These are phyloP conservation scores for Kobus ellipsiprymnus DNA, from an alignment of 2,113 vertebrate species.

Conservation along the genomic window DNA sequence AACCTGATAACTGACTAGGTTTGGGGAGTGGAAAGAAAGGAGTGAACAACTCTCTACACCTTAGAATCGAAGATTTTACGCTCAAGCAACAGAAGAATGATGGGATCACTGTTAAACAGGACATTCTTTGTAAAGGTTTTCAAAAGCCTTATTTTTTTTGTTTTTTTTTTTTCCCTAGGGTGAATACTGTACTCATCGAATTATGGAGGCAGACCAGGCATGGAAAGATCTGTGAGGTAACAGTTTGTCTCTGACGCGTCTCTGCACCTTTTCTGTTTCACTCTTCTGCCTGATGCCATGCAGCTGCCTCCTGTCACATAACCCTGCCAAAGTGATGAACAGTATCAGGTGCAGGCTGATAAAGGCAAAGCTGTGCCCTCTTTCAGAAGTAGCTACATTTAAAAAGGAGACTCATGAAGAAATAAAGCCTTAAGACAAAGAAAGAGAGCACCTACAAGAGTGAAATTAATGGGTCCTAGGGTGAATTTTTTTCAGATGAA, in stretches of 20 bases:
- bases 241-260: neutral
- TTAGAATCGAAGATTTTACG: slow-evolving; percentile 5
- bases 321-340: neutral
- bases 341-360: slow-evolving; percentile 16
- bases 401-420: slow-evolving; percentile 9
- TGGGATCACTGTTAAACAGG: neutral
- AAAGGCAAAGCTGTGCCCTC: slow-evolving; percentile 12
- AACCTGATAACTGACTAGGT: neutral
- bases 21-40: neutral
- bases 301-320: neutral
- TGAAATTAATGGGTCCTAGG: neutral
- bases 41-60: neutral
- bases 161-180: neutral
- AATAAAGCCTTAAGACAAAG: neutral
- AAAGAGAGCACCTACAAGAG: neutral
- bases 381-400: neutral
- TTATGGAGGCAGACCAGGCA: neutral
- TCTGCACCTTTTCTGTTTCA: neutral
- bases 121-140: slow-evolving; percentile 45
- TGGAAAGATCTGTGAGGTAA: slow-evolving; percentile 16
- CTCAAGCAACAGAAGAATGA: slow-evolving; percentile 20
- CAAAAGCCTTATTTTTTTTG: neutral
- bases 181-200: slow-evolving; percentile 30
- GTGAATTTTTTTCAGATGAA: neutral
- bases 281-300: neutral